Base-by-base conservation (phyloP, 2,888 invertebrate genomes). In the Meloe dianella region DNA sequence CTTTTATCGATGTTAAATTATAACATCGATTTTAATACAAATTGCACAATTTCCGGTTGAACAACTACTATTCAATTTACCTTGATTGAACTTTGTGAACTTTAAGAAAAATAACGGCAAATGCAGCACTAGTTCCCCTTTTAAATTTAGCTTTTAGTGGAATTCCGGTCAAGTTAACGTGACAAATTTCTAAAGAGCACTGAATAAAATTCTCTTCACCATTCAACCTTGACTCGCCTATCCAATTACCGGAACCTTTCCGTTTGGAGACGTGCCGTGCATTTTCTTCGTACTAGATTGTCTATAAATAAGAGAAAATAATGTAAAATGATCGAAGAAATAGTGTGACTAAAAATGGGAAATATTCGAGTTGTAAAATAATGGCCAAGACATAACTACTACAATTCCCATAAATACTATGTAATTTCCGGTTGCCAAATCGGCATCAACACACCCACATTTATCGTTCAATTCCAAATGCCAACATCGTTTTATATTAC, bases 341-440 rank as follows among this genome's bases (percentile, higher is more conserved):
- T 41, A 41, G n/a, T n/a, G 22, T 7, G n/a, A 27, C 57, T 56
- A 14, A 9, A 56, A 27, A 56, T 5, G 22, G 14, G 22, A 29
- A 56, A 3, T 12, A 14, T 29, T 35, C 2, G 35, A 12, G 24
- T n/a, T n/a, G 8, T 1, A 57, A 57, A 32, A 30, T 7, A 30
- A 24, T 30, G 38, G 17, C 32, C 7, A 38, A 59, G 27, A 35
- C 9, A 51, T 22, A 20, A 2, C 1, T 20, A 41, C 41, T 12
- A 20, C 29, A 24, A 60, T 65, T 57, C n/a, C 41, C 66, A 60
- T 61, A 66, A 66, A 66, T 29, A 60, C 54, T 38, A 32, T 59
- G 30, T 60, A 66, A 66, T 66, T 66, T 66, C 66, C 66, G 66
- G 30, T 56, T 63, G 61, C 60, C 61, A 38, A 62, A 66, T 62